phyloP scores from a whole-genome alignment of 2,113 vertebrate species.

The Thymallus thymallus region DNA sequence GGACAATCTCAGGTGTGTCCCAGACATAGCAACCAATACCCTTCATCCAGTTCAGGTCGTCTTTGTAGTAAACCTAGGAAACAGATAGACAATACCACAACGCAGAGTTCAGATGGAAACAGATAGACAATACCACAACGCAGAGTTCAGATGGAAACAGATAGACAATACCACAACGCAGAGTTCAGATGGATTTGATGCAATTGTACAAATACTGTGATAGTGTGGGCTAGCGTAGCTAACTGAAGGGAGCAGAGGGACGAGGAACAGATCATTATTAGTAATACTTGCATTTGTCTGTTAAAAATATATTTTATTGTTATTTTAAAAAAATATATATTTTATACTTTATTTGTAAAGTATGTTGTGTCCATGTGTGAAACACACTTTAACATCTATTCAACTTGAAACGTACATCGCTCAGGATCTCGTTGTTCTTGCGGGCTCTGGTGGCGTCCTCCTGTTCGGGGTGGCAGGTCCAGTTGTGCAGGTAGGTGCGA shows the following conservation, averaged over 20 bases:
- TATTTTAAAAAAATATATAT: no score
- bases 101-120: neutral
- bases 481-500: slow-evolving; percentile 87
- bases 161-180: neutral
- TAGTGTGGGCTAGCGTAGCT: neutral
- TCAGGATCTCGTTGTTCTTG: slow-evolving; percentile 92
- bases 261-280: neutral
- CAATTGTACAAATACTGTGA: neutral
- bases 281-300: no score
- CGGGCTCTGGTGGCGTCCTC: slow-evolving; percentile 79
- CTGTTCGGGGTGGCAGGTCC: slow-evolving; percentile 91
- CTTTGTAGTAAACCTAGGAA: slow-evolving; percentile 87
- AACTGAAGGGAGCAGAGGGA: neutral
- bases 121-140: neutral
- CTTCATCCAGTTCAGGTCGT: slow-evolving; percentile 95
- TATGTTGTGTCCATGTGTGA: no score
- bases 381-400: no score
- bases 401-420: slow-evolving; percentile 78
- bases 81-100: slow-evolving; percentile 2
- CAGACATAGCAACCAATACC: slow-evolving; percentile 92
- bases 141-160: neutral
- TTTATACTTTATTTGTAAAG: no score
- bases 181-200: neutral
- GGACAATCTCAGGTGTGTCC: slow-evolving; percentile 96
- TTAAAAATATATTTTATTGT: no score